Evolutionary conservation across 2,797 vertebrate genomes (phyloP).

Genomic region (Mormyrus proboscirostris): DNA sequence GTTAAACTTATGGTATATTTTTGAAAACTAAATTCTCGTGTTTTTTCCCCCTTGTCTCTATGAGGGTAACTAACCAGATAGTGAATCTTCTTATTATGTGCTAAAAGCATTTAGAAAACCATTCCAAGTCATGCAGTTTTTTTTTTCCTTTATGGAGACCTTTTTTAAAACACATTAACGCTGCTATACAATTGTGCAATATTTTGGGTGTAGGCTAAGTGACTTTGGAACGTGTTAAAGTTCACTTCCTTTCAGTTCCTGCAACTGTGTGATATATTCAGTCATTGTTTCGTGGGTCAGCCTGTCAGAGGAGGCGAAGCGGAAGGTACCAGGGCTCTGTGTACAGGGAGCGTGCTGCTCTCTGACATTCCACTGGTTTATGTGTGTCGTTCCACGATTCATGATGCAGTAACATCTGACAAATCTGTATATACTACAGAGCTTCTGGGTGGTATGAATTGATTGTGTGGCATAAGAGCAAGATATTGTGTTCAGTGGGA

Average conservation of each 20-base stretch:
- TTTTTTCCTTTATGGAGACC: not conserved
- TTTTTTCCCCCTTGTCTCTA: not conserved
- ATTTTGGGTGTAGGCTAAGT: not conserved
- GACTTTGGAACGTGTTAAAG: not conserved
- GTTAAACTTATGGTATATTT: conserved; percentile 3
- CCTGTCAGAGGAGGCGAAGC: not conserved
- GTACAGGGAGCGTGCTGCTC: not conserved
- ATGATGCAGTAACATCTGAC: not conserved
- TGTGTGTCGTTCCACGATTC: not conserved
- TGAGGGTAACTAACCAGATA: not conserved
- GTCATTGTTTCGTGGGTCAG: not conserved
- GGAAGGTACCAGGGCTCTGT: not conserved
- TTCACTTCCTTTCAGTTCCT: not conserved
- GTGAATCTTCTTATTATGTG: not conserved
- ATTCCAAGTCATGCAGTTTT: not conserved
- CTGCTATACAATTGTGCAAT: not conserved
- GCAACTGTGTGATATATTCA: not conserved
- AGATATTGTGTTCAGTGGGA: not conserved
- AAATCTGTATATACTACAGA: not conserved
- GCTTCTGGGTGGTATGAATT: not conserved
- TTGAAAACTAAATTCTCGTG: not conserved
- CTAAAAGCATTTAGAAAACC: not conserved
- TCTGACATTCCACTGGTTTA: not conserved
- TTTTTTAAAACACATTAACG: not conserved
- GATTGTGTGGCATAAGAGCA: not conserved